A percentile compares a stretch with the other conserved stretches of the same genome.
These are phyloP conservation scores for Meriones psammophilus DNA, from an alignment of 2,797 vertebrate genomes.

Conservation along the genomic window DNA sequence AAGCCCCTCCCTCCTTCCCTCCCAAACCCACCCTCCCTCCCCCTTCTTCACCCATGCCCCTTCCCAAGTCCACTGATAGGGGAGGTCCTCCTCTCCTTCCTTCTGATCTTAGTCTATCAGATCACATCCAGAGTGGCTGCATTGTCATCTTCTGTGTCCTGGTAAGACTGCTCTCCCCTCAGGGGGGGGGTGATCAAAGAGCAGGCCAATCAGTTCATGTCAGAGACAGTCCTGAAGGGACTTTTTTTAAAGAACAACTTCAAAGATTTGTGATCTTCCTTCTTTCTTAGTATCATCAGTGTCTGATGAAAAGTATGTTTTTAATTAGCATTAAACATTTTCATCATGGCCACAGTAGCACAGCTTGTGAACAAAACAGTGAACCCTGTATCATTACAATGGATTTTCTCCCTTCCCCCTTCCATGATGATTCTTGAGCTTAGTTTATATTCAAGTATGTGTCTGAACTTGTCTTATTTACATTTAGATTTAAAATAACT, in stretches of 20 bases:
- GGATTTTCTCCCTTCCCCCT: not conserved
- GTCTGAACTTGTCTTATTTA: constrained; percentile 41
- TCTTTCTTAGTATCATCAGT: not conserved
- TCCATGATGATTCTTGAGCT: not conserved
- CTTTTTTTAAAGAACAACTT: constrained; percentile 4
- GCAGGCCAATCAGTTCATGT: too few species aligned
- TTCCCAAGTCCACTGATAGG: too few species aligned
- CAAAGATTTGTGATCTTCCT: not conserved
- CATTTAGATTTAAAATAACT: constrained; percentile 45
- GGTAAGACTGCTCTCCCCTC: too few species aligned
- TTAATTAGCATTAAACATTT: not conserved
- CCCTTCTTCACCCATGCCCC: too few species aligned
- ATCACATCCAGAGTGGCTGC: too few species aligned
- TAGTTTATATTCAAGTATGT: constrained; percentile 21
- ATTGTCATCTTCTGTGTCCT: too few species aligned
- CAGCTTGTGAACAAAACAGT: not conserved
- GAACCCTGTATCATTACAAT: constrained; percentile 30
- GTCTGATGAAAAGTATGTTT: not conserved
- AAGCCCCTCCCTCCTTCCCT: too few species aligned
- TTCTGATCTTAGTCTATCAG: too few species aligned
- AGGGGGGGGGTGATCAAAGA: too few species aligned
- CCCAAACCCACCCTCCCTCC: too few species aligned
- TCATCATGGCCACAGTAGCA: not conserved
- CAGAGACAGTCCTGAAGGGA: too few species aligned
- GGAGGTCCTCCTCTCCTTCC: too few species aligned